Base-by-base conservation (phyloP, 2,797 vertebrate species). In the Neopelma chrysocephalum region DNA sequence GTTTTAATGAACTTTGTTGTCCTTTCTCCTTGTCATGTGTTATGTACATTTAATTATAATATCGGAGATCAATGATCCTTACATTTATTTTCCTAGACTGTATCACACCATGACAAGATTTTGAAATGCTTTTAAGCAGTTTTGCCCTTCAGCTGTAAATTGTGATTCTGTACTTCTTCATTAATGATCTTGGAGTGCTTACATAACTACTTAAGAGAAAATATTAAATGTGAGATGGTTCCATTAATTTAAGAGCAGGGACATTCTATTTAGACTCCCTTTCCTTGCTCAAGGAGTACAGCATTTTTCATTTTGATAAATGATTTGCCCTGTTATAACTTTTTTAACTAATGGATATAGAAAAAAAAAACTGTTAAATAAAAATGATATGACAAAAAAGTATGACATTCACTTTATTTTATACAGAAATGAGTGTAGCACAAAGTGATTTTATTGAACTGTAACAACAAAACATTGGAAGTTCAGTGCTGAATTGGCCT, bases 311-410 rank as follows among this genome's bases (percentile, higher is more conserved):
- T 94, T 95, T 95, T 98, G 96, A 97, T 96, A 95, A 96, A 97
- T 94, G 96, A 90, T 87, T 96, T 91, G 83, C 56, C 79, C 91
- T 94, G 76, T 93, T 97, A 97, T 82, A 96, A 96, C 94, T 96
- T 96, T 96, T 96, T 96, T 23, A 97, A 97, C 89, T 97, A 97
- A 97, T 97, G 96, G 94, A 61, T 88, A 89, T 78, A 93, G 95
- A 96, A 96, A 96, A 88, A 88, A 94, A 90, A 53, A 1, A 0
- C 2, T 69, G 47, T 93, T 96, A 92, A 94, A 96, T 97, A 97
- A 98, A 98, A 98, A 97, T 98, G 93, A 66, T 43, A 92, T 97
- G 97, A 96, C 95, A 97, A 97, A 98, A 98, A 97, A 87, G 12
- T 91, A 62, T 96, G 96, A 94, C 95, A 95, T 96, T 96, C 85